phyloP scores from a whole-genome alignment of 2,797 vertebrate species.

The Spatula clypeata region DNA sequence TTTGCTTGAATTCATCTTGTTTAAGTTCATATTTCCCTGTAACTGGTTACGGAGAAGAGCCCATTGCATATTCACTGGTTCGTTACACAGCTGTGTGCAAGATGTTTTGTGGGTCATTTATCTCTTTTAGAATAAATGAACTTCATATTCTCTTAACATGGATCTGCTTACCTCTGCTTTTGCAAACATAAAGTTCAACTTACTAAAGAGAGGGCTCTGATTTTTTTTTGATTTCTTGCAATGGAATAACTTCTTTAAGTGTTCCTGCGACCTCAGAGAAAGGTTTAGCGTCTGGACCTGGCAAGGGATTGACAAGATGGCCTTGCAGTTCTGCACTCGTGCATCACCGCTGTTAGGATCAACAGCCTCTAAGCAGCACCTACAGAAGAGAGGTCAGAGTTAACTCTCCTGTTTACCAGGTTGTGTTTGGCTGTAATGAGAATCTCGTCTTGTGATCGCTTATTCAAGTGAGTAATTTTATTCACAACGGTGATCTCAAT shows the following conservation, averaged over 20 bases:
- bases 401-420: neutral
- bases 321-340: neutral
- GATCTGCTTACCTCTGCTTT: neutral
- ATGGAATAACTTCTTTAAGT: neutral
- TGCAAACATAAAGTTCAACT: neutral
- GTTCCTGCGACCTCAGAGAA: neutral
- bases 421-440: neutral
- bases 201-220: neutral
- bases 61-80: neutral
- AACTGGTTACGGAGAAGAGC: neutral
- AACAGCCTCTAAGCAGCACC: neutral
- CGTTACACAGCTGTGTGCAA: neutral
- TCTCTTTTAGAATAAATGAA: neutral
- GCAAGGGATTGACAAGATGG: neutral
- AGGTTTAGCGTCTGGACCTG: neutral
- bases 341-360: accelerated
- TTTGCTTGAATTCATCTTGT: neutral
- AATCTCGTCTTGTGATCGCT: neutral
- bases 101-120: neutral
- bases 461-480: conserved; percentile 14
- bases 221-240: neutral
- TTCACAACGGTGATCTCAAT: neutral
- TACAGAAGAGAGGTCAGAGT: neutral
- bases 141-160: neutral
- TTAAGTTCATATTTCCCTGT: neutral